Conservation (phyloP, 2,797 vertebrate species). For the Dicrostonyx torquatus region DNA sequence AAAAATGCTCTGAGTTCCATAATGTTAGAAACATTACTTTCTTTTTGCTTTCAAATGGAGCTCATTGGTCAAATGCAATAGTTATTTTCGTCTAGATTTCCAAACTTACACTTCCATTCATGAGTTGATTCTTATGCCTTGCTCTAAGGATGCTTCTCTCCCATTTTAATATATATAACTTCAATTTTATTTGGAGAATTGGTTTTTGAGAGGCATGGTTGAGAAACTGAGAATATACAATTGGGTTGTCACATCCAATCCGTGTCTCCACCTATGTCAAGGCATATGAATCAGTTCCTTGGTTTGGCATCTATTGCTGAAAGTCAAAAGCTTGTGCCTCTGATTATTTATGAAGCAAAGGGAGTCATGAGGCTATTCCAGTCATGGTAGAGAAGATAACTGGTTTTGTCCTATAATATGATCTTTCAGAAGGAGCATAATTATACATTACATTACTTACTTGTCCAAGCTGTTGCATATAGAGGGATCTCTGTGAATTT, state of each 20-base stretch:
- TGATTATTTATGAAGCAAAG: constrained; percentile 17
- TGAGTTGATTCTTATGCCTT: not conserved
- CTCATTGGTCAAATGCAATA: not conserved
- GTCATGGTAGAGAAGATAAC: constrained; percentile 30
- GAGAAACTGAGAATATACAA: constrained; percentile 34
- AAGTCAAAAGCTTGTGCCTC: constrained; percentile 1
- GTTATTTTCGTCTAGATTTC: constrained; percentile 31
- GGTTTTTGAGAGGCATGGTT: not conserved
- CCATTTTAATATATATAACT: not conserved
- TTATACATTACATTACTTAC: constrained; percentile 51
- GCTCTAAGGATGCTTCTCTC: not conserved
- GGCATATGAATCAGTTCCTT: not conserved
- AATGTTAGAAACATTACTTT: not conserved
- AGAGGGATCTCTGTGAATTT: constrained; percentile 68
- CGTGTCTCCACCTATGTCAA: not conserved
- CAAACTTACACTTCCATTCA: not conserved
- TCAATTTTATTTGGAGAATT: constrained; percentile 46
- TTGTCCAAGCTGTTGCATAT: constrained; percentile 65
- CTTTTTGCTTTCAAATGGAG: not conserved
- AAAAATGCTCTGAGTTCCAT: not conserved
- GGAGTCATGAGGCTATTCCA: not conserved
- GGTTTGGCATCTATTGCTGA: not conserved
- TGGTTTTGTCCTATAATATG: constrained; percentile 65
- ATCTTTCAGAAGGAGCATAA: constrained; percentile 64
- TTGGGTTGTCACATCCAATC: not conserved